phyloP scores from a whole-genome alignment of 1,140 invertebrate species.

The Tetramorium parvispinum region DNA sequence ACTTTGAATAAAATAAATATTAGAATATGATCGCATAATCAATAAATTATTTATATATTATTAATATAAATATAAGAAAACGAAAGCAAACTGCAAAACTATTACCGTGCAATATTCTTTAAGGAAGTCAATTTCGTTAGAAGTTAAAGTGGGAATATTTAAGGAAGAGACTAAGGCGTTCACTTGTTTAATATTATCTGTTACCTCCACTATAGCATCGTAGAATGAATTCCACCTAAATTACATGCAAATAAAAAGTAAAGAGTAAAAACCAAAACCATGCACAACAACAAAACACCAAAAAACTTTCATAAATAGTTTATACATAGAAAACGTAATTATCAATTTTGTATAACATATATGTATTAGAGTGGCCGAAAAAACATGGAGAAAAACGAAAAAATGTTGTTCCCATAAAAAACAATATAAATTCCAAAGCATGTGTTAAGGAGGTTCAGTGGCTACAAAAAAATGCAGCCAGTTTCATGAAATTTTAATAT shows the following conservation, averaged over 20 bases:
- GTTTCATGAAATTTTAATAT: no score
- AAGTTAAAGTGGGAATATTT: conserved; percentile 38
- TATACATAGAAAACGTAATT: conserved; percentile 12
- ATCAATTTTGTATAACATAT: conserved; percentile 20
- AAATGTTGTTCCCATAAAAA: background rate
- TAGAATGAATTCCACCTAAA: conserved; percentile 54
- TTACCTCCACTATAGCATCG: conserved; percentile 23
- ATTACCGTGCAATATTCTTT: conserved; percentile 52
- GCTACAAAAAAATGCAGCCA: no score
- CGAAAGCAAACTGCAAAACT: no score
- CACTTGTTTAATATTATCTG: conserved; percentile 23
- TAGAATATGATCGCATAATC: background rate
- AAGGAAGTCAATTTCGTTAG: conserved; percentile 54
- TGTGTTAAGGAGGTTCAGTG: no score
- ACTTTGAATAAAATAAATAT: background rate
- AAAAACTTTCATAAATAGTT: conserved; percentile 24
- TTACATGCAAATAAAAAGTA: conserved; percentile 16
- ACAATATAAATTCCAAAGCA: conserved; percentile 23
- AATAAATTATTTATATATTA: conserved; percentile 20
- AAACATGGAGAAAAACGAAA: conserved; percentile 9
- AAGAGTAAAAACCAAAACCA: background rate
- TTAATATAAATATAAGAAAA: conserved; percentile 13
- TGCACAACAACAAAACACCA: background rate
- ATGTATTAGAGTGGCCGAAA: background rate
- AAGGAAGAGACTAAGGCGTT: conserved; percentile 16